Base-by-base conservation (phyloP, 2,888 invertebrate genomes). In the Hesperia comma region DNA sequence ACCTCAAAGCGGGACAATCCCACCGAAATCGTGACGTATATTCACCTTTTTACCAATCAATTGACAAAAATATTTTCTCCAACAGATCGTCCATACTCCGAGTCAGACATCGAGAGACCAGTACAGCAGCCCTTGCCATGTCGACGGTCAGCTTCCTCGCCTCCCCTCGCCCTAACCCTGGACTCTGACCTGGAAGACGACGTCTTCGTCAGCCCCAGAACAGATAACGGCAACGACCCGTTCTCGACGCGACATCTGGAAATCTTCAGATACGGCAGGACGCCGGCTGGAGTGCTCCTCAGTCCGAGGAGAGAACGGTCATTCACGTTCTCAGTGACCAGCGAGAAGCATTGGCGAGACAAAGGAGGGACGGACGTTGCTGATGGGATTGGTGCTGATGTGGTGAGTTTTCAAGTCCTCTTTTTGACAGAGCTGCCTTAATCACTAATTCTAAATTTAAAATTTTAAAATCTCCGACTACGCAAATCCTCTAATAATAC, bases 271-370 rank as follows among this genome's bases (percentile, higher is more conserved):
- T 88, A 85, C 64, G 86, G 88, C 0, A 87, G 92, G 70, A 91
- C 91, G 1, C 92, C 92, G 0, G 92, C 90, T 0, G 92, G 92
- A 0, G 86, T 90, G 1, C 77, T 91, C 0, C 70, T 92, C 61
- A 92, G 90, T 76, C 90, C 92, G 1, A 75, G 92, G 6, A 78
- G 91, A 12, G 92, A 92, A 49, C 81, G 90, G 32, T 81, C 82
- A 26, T 92, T 92, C 71, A 89, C 87, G 1, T 92, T 92, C 75
- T 86, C 89, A 0, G 80, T 88, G 71, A 88, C 85, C 1, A 89
- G 87, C 69, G 92, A 92, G 77, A 92, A 92, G 72, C 92, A 92
- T 73, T 92, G 92, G 91, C 73, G 89, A 68, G 92, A 92, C 69
- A 92, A 92, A 83, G 92, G 92, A 0, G 92, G 92, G 72, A 92